Conservation (phyloP, 37 sponge, comb jelly and placozoan genomes). For the Bolinopsis microptera region DNA sequence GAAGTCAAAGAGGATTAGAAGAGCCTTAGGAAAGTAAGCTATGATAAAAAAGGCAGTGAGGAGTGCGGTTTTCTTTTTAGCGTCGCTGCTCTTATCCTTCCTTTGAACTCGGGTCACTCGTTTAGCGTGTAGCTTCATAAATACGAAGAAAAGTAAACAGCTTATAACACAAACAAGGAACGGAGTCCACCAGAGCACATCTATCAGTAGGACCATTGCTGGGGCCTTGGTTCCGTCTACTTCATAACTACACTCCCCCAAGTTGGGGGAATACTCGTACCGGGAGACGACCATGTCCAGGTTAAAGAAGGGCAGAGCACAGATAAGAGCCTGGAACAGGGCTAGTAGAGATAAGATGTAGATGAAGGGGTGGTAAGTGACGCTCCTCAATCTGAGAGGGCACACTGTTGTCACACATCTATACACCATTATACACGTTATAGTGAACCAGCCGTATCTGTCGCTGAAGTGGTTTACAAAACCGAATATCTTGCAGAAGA, state of each 20-base stretch:
- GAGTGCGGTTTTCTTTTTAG: slow-evolving; percentile 4
- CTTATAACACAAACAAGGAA: slow-evolving; percentile 19
- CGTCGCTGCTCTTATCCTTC: neutral
- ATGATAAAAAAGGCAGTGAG: slow-evolving; percentile 41
- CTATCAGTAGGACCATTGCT: neutral
- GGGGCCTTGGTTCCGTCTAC: neutral
- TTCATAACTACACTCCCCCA: neutral
- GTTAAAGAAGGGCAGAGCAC: neutral
- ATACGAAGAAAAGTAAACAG: neutral
- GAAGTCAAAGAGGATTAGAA: neutral
- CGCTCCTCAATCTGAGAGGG: neutral
- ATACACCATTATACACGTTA: slow-evolving; percentile 49
- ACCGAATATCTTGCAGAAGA: slow-evolving; percentile 39
- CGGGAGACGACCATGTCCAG: neutral
- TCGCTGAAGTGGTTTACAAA: slow-evolving; percentile 17
- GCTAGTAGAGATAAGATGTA: neutral
- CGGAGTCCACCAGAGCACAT: slow-evolving; percentile 40
- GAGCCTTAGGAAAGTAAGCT: neutral
- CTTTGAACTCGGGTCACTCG: neutral
- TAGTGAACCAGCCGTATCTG: slow-evolving; percentile 46
- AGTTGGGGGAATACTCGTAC: slow-evolving; percentile 17
- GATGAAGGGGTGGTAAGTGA: neutral
- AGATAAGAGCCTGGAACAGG: neutral
- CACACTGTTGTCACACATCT: neutral
- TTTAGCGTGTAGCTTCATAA: neutral